A percentile compares a stretch with the other conserved stretches of the same genome.
Evolutionary conservation across 2,113 vertebrate species (phyloP).

Genomic region (Prinia subflava): DNA sequence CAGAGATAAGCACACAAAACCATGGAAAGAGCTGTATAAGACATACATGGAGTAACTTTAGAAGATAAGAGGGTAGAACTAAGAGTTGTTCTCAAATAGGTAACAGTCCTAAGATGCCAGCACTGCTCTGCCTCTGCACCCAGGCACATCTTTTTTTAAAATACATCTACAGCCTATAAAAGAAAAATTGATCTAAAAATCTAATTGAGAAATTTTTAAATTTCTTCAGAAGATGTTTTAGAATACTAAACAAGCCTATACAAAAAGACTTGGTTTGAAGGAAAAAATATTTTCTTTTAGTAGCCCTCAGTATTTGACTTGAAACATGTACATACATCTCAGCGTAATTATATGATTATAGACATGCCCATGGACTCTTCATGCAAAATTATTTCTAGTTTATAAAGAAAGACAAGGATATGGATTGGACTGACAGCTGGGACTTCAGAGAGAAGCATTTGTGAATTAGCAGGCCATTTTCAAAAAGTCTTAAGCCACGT

Average conservation of each 20-base stretch:
- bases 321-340: not conserved
- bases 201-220: not conserved
- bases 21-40: no score
- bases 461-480: not conserved
- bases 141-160: not conserved
- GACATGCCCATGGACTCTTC: not conserved
- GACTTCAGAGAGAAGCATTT: not conserved
- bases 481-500: not conserved
- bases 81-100: slow-evolving; percentile 15
- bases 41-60: slow-evolving; percentile 42
- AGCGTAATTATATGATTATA: not conserved
- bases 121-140: not conserved
- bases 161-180: not conserved
- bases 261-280: not conserved
- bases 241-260: not conserved
- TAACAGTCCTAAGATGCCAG: slow-evolving; percentile 8
- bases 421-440: not conserved
- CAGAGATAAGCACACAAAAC: slow-evolving; percentile 61
- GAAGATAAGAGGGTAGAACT: slow-evolving; percentile 53
- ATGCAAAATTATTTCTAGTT: not conserved
- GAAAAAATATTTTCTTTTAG: not conserved
- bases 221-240: not conserved
- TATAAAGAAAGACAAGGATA: not conserved
- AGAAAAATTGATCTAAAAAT: slow-evolving; percentile 4
- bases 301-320: not conserved